phyloP scores from a whole-genome alignment of 2,797 vertebrate genomes.

The Meriones psammophilus region DNA sequence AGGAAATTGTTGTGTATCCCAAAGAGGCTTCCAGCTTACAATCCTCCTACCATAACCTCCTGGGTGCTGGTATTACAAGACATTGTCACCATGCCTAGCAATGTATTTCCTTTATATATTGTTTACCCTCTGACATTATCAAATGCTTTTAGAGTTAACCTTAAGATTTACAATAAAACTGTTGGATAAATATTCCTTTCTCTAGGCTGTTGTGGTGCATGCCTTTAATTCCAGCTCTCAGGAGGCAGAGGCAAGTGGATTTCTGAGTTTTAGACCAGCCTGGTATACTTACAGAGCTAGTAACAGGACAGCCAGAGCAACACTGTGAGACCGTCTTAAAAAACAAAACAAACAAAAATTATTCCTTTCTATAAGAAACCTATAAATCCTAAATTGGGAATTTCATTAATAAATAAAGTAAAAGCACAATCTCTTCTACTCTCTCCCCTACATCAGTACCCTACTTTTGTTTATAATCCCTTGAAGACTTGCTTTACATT shows the following conservation, averaged over 20 bases:
- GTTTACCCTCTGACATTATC: background rate
- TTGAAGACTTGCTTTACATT: background rate
- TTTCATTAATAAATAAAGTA: background rate
- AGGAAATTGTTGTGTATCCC: background rate
- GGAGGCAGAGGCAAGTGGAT: background rate
- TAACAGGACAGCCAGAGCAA: background rate
- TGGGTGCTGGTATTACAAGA: background rate
- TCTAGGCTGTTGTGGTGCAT: background rate
- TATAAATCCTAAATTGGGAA: background rate
- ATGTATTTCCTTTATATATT: conserved; percentile 36
- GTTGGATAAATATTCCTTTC: conserved; percentile 49
- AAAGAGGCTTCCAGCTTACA: background rate
- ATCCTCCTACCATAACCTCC: background rate
- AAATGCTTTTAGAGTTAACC: conserved; percentile 63
- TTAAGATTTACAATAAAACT: conserved; percentile 56
- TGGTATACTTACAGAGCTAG: too few species aligned
- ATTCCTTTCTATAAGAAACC: background rate
- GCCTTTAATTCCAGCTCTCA: background rate
- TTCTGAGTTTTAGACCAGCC: background rate
- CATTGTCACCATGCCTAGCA: background rate
- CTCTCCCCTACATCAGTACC: background rate
- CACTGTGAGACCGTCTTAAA: background rate
- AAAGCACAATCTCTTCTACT: background rate
- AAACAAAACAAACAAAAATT: background rate
- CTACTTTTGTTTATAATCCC: background rate